Base-by-base conservation (phyloP, 53 echinoderm and acorn worm genomes). In the Actinopyga echinites region DNA sequence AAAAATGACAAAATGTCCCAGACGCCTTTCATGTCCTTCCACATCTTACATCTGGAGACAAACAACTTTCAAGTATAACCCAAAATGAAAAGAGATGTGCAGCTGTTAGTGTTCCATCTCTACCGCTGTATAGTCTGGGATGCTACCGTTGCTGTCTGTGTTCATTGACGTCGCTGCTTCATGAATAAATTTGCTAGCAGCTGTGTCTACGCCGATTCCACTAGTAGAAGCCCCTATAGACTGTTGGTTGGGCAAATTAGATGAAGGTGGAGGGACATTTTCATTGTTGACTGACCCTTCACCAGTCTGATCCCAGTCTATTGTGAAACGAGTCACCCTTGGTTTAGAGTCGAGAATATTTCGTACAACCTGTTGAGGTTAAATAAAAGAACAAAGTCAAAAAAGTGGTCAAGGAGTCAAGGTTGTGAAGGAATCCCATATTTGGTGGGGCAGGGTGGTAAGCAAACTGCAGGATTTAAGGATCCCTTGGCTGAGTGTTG, bases 321-420 rank as follows among this genome's bases (percentile, higher is more conserved):
- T 99, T 78, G 90, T 99, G 85, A 99, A 99, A 43, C 99, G 86
- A n/a, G 99, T 99, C 58, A 99, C 95, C 26, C 99, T 86, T 15
- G 99, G 99, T 82, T 86, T 92, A 10, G 97, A 83, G 74, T 90
- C 92, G 8, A 99, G 83, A 38, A 97, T 96, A 77, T 97, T 97
- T 52, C 99, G 79, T 4, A 78, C 79, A 0, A 97, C 92, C 99
- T 97, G 83, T 29, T 15, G 17, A 17, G 49, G 17, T 49, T 15
- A 49, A 17, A 15, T 49, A 15, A 49, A 49, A 15, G 2, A n/a
- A n/a, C n/a, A n/a, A 49, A 1, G 64, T 24, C 5, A 30, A 63
- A 40, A n/a, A n/a, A n/a, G n/a, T n/a, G n/a, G n/a, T n/a, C n/a
- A n/a, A n/a, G n/a, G n/a, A n/a, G n/a, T n/a, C n/a, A n/a, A n/a